These are phyloP conservation scores for Dicrurus megarhynchus DNA, from an alignment of 2,113 vertebrate species.

Conservation along the genomic window DNA sequence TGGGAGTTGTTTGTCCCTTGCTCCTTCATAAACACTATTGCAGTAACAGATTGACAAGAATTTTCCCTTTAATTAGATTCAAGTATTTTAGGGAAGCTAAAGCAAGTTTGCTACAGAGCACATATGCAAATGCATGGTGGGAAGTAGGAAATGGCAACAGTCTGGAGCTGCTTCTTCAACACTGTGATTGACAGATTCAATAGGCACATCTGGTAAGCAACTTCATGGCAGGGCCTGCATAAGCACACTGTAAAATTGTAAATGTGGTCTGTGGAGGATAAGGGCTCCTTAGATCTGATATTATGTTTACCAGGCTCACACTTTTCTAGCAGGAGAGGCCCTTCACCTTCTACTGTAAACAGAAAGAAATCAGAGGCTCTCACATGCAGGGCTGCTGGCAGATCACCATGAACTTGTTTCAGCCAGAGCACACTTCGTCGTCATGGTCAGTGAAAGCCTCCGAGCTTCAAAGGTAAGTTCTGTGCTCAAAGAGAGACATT, in stretches of 20 bases:
- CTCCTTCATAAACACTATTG: neutral
- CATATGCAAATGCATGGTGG: neutral
- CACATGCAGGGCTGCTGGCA: constrained; percentile 69
- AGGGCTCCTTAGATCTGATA: constrained; percentile 68
- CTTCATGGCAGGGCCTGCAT: constrained; percentile 5
- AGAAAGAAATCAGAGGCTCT: constrained; percentile 69
- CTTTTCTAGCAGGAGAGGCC: constrained; percentile 55
- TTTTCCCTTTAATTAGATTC: neutral
- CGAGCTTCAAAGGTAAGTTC: constrained; percentile 80
- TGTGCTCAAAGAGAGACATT: constrained; percentile 86
- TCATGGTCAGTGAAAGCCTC: constrained; percentile 87
- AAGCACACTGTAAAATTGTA: constrained; percentile 42
- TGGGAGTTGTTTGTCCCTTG: neutral
- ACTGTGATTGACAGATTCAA: neutral
- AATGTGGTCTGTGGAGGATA: constrained; percentile 64
- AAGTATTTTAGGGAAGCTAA: neutral
- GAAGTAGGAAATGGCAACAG: neutral
- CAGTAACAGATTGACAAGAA: neutral
- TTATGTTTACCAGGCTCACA: constrained; percentile 67
- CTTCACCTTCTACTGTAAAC: constrained; percentile 74
- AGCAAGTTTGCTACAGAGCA: neutral
- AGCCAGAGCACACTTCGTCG: constrained; percentile 75
- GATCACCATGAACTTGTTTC: constrained; percentile 79
- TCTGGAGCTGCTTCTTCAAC: neutral
- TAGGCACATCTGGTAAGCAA: constrained; percentile 68